phyloP scores from a whole-genome alignment of 2,113 vertebrate genomes.

The Abramis brama region DNA sequence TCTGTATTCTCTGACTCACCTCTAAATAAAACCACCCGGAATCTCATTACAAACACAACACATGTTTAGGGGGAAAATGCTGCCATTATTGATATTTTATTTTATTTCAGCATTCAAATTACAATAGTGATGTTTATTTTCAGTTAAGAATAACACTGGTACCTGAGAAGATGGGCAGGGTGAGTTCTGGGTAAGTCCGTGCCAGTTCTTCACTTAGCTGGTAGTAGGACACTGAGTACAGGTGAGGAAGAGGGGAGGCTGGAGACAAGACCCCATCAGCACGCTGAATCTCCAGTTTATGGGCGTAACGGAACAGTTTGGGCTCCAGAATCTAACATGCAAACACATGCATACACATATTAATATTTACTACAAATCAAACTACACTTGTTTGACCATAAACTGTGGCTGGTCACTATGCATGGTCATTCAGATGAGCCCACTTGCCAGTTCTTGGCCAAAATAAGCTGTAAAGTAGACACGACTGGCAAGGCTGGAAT shows the following conservation, averaged over 20 bases:
- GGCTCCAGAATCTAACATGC: constrained; percentile 89
- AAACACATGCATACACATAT: not conserved
- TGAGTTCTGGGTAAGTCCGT: constrained; percentile 94
- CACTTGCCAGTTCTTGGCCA: too few species aligned
- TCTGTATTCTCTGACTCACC: constrained; percentile 97
- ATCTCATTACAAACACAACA: not conserved
- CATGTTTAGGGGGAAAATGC: not conserved
- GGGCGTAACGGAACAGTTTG: constrained; percentile 98
- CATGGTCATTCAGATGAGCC: too few species aligned
- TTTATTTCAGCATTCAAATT: too few species aligned
- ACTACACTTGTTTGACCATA: too few species aligned
- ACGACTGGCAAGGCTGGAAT: too few species aligned
- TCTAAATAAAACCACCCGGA: constrained; percentile 72
- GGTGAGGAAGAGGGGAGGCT: constrained; percentile 90
- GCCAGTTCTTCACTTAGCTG: constrained; percentile 96
- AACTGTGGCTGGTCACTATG: too few species aligned
- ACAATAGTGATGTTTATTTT: too few species aligned
- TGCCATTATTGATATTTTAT: too few species aligned
- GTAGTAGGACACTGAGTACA: constrained; percentile 96
- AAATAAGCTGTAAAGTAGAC: too few species aligned
- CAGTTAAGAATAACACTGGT: not conserved
- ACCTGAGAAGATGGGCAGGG: constrained; percentile 98
- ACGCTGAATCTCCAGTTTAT: constrained; percentile 95
- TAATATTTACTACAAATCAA: not conserved
- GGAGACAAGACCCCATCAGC: constrained; percentile 89